Evolutionary conservation across 2,113 vertebrate genomes (phyloP), one percentile per base, ranked within the genome.

Genomic region (Desmodus rotundus): DNA sequence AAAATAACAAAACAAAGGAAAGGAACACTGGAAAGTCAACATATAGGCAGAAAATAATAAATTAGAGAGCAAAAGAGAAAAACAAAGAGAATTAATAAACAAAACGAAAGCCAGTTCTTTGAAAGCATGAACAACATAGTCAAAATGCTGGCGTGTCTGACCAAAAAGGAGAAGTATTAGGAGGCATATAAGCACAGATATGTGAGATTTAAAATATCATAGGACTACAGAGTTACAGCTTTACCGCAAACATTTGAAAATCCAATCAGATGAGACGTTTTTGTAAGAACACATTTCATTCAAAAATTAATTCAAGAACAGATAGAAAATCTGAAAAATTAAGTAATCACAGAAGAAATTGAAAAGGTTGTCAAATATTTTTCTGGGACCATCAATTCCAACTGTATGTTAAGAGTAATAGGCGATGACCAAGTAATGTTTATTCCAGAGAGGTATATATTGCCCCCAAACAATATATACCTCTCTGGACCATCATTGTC

Each of bases 1-100:
- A 54, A 89, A 89, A 92, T 58, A 92, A 63, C 65, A 89, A 80
- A 89, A 70, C 78, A 41, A 95, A 68, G 7, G 45, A 61, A 96
- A 91, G 11, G 36, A 90, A 93, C 20, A 72, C 5, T 63, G 41
- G 12, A 84, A 65, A 94, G 28, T 31, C 47, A 84, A 93, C 85
- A 70, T 58, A 61, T 68, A 86, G 28, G 43, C 73, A 74, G 47
- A 91, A 96, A 87, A 56, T 36, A 85, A 85, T 63, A 24, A 85
- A 74, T 43, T 80, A 52, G 15, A 17, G 50, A 76, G 14, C 26
- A 65, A 93, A 95, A 77, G 50, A 81, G 77, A 67, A 94, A 89
- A 91, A 77, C 45, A 91, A 90, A 78, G 41, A 68, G 20, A 84
- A 78, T 76, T 50, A 83, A 94, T 80, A 73, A 73, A 65, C 19